Conservation (phyloP, 2,797 vertebrate species). For the Enteromius treurensis region DNA sequence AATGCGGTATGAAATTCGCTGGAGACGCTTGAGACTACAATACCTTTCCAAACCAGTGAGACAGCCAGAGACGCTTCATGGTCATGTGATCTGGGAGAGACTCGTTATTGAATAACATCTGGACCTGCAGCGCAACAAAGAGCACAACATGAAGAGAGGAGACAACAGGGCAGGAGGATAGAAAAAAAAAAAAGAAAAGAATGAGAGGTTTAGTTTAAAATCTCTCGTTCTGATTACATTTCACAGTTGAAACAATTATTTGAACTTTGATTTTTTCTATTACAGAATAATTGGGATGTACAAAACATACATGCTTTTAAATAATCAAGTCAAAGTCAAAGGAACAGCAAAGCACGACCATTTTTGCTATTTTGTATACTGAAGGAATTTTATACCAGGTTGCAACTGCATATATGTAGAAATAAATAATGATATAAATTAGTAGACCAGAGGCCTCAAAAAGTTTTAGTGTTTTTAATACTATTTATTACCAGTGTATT, state of each 20-base stretch:
- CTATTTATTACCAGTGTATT: not conserved
- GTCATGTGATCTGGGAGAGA: constrained; percentile 96
- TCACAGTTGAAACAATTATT: not conserved
- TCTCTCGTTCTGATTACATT: not conserved
- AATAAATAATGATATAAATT: not conserved
- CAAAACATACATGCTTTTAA: not conserved
- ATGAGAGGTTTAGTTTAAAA: not conserved
- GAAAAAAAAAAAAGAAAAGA: constrained; percentile 22
- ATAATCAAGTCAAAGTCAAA: not conserved
- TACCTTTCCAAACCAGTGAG: constrained; percentile 97
- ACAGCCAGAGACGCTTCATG: constrained; percentile 96
- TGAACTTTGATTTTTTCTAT: not conserved
- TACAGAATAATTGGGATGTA: not conserved
- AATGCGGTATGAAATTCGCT: constrained; percentile 51
- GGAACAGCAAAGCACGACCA: too few species aligned
- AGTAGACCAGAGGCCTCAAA: not conserved
- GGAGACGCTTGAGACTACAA: constrained; percentile 25
- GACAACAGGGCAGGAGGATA: constrained; percentile 25
- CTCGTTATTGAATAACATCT: constrained; percentile 93
- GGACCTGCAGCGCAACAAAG: constrained; percentile 79
- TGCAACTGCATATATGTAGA: not conserved
- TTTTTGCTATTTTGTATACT: not conserved
- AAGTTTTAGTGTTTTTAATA: not conserved
- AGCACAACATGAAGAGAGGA: constrained; percentile 60
- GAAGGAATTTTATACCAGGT: not conserved